Conservation (phyloP, 2,888 invertebrate genomes). For the Drosophila mimetica region DNA sequence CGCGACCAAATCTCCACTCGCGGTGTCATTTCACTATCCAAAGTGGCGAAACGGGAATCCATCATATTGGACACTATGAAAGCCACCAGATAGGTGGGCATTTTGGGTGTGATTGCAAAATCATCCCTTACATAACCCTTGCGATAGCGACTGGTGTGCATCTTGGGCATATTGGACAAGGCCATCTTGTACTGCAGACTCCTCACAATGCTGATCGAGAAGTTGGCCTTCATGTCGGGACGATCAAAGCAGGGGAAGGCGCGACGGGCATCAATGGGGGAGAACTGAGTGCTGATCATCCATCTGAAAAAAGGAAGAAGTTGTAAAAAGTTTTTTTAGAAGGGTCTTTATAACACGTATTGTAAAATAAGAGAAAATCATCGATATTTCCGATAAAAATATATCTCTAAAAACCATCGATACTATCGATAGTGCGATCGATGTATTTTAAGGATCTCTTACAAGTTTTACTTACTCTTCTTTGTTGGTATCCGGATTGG, state of each 20-base stretch:
- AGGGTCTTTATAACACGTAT: too few relatives aligned
- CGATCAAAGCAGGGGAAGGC: constrained; percentile 96
- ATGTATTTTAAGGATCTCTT: too few relatives aligned
- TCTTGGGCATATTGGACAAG: constrained; percentile 88
- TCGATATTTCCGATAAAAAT: too few relatives aligned
- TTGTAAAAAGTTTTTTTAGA: too few relatives aligned
- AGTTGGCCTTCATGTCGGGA: constrained; percentile 91
- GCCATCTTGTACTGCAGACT: constrained; percentile 84
- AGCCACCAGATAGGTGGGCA: constrained; percentile 91
- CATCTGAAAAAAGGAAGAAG: constrained; percentile 85
- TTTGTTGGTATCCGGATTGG: constrained; percentile 81
- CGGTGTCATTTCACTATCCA: constrained; percentile 75
- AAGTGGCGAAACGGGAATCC: constrained; percentile 75
- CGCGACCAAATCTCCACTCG: constrained; percentile 84
- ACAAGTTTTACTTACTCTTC: constrained; percentile 82
- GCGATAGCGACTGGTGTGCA: constrained; percentile 76
- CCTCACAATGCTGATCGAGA: constrained; percentile 88
- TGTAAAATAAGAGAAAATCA: too few relatives aligned
- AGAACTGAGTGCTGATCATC: constrained; percentile 92
- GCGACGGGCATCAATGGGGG: constrained; percentile 90
- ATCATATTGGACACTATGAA: constrained; percentile 86
- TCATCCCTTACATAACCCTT: constrained; percentile 87
- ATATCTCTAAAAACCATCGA: too few relatives aligned
- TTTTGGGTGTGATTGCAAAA: constrained; percentile 87
- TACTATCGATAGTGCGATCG: too few relatives aligned